phyloP scores from a whole-genome alignment of 2,113 vertebrate genomes.

The Machaerirhynchus nigripectus region DNA sequence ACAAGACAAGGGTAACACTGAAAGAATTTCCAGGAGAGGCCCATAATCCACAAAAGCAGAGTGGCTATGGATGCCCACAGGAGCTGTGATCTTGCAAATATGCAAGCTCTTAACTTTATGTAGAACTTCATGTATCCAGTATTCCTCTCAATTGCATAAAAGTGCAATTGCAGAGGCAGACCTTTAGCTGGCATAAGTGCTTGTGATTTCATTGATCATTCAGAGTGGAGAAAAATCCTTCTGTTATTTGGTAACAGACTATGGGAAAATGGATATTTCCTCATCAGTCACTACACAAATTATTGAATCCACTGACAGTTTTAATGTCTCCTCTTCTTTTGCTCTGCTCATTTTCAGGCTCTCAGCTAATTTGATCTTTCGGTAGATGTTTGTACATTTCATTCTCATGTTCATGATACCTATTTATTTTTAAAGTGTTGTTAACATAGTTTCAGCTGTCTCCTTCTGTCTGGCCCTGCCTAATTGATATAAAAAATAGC shows the following conservation, averaged over 20 bases:
- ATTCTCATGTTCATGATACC: neutral
- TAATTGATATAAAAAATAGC: neutral
- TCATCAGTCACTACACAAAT: neutral
- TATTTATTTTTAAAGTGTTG: constrained; percentile 10
- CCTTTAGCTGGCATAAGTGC: neutral
- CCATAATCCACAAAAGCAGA: neutral
- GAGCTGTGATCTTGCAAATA: neutral
- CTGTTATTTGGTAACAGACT: neutral
- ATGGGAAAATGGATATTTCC: neutral
- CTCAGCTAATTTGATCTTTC: neutral
- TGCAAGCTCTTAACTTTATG: neutral
- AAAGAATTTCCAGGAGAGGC: neutral
- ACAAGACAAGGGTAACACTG: neutral
- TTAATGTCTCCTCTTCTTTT: neutral
- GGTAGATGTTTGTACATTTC: constrained; percentile 6
- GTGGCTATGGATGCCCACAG: neutral
- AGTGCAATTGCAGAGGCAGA: neutral
- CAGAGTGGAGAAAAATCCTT: neutral
- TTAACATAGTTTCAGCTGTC: neutral
- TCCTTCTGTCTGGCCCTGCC: neutral
- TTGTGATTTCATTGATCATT: neutral
- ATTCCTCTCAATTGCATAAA: neutral
- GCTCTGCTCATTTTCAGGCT: neutral
- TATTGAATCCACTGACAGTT: neutral
- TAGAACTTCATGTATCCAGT: neutral